Evolutionary conservation across 2,113 vertebrate species (phyloP), one percentile per base, ranked within the genome.

Genomic region (Petromus typicus): DNA sequence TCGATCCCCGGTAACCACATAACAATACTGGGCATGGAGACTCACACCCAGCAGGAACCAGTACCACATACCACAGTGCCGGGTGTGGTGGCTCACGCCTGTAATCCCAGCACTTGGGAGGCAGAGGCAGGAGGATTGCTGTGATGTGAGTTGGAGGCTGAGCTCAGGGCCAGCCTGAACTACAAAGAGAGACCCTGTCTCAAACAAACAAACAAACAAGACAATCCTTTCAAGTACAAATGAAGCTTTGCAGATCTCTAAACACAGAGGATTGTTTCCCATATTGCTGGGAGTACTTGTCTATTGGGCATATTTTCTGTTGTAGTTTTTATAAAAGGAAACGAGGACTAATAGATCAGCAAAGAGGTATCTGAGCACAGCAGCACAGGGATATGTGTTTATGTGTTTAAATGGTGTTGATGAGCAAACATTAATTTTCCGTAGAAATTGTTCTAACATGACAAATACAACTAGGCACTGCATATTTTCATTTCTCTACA

Each of bases 241-340:
- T 86, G 94, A 96, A 93, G 96, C 95, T 98, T 97, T 94, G 91
- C 96, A 98, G 96, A 93, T 96, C 95, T 98, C 96, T 97, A 25
- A 95, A 95, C 80, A 96, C 98, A 96, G 96, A 97, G 97, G 98
- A 98, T 97, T 98, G 97, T 98, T 98, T 98, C 97, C 96, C 96
- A 93, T 97, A 97, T 98, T 98, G 97, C 93, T n/a, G n/a, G 96
- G 96, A 98, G 96, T 82, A 78, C 89, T 98, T 97, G 71, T 80
- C 43, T 97, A 90, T 97, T 98, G 98, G 95, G 93, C 97, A 96
- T 88, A 67, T 91, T 96, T 98, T 96, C 84, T 96, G 20, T 95
- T 96, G 94, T 64, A 45, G 83, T n/a, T 97, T 97, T 97, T 85
- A 90, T 96, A 96, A 95, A 96, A 90, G 71, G 92, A 96, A 7